These are phyloP conservation scores for Clepsis dumicolana DNA, from an alignment of 2,888 invertebrate species.

Conservation along the genomic window DNA sequence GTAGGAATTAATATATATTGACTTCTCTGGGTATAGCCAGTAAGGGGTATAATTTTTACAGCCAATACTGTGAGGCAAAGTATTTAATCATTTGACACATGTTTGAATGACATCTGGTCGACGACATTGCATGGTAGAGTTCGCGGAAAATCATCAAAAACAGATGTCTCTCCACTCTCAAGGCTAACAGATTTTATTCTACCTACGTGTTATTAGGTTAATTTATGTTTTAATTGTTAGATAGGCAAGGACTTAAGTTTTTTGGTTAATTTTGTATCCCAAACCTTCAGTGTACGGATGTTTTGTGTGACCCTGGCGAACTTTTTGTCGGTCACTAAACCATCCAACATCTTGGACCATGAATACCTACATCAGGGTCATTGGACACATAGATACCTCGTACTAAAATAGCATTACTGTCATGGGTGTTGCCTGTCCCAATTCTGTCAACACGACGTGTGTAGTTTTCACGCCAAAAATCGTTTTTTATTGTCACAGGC, in stretches of 20 bases:
- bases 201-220: too few species aligned
- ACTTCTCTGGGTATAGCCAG: background rate
- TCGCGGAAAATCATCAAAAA: background rate
- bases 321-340: background rate
- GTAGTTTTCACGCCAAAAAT: slow-evolving; percentile 24
- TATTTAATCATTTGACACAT: background rate
- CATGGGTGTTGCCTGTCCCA: slow-evolving; percentile 23
- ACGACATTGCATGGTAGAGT: background rate
- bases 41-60: background rate
- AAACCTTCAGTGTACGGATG: too few species aligned
- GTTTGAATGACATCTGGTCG: background rate
- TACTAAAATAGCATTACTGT: slow-evolving; percentile 27
- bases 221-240: too few species aligned
- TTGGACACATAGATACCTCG: slow-evolving; percentile 6
- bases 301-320: background rate
- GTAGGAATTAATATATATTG: background rate
- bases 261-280: too few species aligned
- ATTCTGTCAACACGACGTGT: slow-evolving; percentile 17
- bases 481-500: too few species aligned
- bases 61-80: background rate
- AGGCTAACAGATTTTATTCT: background rate
- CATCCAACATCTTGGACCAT: background rate
- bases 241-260: too few species aligned
- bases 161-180: background rate
- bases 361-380: slow-evolving; percentile 4